Base-by-base conservation (phyloP, 2,113 vertebrate genomes). In the Ornithorhynchus anatinus region DNA sequence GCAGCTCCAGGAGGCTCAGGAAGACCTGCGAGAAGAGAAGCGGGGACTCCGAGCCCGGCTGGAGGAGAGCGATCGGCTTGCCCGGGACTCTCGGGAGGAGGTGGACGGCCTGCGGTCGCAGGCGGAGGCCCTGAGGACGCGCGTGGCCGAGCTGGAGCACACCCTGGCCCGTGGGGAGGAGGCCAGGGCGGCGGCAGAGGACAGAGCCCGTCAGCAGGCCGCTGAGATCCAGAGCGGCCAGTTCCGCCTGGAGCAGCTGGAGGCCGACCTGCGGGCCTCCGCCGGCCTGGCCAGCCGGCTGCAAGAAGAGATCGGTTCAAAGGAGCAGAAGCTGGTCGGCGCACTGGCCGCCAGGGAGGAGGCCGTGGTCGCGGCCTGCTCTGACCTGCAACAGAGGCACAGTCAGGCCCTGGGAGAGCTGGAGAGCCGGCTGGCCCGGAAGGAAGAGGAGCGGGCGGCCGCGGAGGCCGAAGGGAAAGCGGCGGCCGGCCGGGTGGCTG, bases 301-400 rank as follows among this genome's bases (percentile, higher is more conserved):
- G 54, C 96, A 96, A 59, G 86, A 86, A 17, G 94, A 96, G 86
- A 86, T 94, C 35, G 88, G 89, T 12, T 87, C 88, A 69, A 97
- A 98, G 82, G 97, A 99, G 38, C 93, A 90, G 62, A 94, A 94
- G 72, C 95, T 98, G 48, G 62, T 98, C 53, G 89, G 88, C 66
- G 91, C 99, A 53, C 88, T 99, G 19, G 94, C 90, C 50, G 94
- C 94, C 67, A 96, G 93, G 82, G 97, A 99, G 72, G 95, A 96
- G 53, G 97, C 94, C 8, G 88, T 99, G 1, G 42, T 90, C 32
- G 84, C 91, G 86, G 96, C 95, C 60, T 16, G 92, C 1, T 54
- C 86, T 29, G 92, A 93, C 32, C 57, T 90, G 31, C 84, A 88
- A 51, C 83, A 85, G 36, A 79, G 95, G 63, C 96, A 96, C 81